Conservation (phyloP, 2,113 vertebrate genomes). For the Megaleporinus macrocephalus region DNA sequence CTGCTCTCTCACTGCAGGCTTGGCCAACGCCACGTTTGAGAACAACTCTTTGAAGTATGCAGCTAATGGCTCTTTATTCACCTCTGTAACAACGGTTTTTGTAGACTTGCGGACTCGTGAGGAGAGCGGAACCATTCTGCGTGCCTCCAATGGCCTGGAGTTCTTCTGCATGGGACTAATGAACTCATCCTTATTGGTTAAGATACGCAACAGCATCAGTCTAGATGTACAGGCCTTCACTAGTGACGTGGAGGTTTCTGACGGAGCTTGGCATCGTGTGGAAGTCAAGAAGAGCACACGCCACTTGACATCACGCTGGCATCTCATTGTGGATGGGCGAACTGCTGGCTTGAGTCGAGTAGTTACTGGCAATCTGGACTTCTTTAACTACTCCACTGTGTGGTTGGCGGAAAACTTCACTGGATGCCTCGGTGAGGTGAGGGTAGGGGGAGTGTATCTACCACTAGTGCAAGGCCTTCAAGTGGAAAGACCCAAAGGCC, state of each 20-base stretch:
- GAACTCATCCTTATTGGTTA: constrained; percentile 82
- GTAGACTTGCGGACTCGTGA: constrained; percentile 87
- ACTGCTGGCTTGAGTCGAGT: constrained; percentile 68
- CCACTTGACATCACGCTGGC: constrained; percentile 76
- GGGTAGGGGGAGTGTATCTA: constrained; percentile 85
- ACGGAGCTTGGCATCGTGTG: constrained; percentile 88
- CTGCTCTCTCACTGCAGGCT: constrained; percentile 74
- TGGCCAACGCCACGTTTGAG: constrained; percentile 84
- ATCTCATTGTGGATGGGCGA: constrained; percentile 75
- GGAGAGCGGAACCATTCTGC: constrained; percentile 79
- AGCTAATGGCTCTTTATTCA: constrained; percentile 72
- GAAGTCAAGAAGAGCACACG: constrained; percentile 73
- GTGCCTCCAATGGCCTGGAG: constrained; percentile 67
- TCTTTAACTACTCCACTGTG: constrained; percentile 77
- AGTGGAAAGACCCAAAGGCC: constrained; percentile 66
- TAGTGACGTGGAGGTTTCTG: constrained; percentile 71
- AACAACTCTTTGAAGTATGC: constrained; percentile 77
- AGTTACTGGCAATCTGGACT: constrained; percentile 77
- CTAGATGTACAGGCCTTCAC: constrained; percentile 75
- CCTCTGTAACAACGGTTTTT: constrained; percentile 75
- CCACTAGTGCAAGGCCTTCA: constrained; percentile 69
- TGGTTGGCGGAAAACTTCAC: constrained; percentile 87
- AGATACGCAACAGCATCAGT: constrained; percentile 76
- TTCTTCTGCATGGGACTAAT: constrained; percentile 82
- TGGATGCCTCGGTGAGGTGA: constrained; percentile 87